phyloP scores from a whole-genome alignment of 2,888 invertebrate genomes.

The Nomada lathburiana region DNA sequence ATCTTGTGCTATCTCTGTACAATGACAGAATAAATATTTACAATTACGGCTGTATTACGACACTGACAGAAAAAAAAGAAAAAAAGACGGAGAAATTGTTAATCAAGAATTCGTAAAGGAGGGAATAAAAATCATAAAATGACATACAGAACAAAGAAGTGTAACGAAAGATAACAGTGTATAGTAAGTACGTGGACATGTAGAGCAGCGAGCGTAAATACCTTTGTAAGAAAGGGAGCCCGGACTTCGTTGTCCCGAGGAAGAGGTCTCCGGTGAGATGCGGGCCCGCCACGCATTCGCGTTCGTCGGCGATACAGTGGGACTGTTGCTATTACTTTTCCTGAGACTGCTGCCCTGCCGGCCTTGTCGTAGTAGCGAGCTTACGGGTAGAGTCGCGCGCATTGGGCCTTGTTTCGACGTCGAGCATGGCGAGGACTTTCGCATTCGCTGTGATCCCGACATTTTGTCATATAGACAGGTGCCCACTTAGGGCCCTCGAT shows the following conservation, averaged over 20 bases:
- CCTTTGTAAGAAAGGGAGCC: constrained; percentile 91
- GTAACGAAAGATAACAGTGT: constrained; percentile 46
- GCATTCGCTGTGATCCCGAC: constrained; percentile 84
- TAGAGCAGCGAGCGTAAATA: constrained; percentile 76
- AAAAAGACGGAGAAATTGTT: background rate
- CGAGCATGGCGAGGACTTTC: constrained; percentile 89
- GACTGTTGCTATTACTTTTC: constrained; percentile 88
- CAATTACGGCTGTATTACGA: background rate
- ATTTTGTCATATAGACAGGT: constrained; percentile 78
- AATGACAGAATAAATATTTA: constrained; percentile 35
- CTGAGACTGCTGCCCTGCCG: constrained; percentile 86
- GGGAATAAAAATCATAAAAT: constrained; percentile 42
- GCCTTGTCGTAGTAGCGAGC: constrained; percentile 89
- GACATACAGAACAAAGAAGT: constrained; percentile 64
- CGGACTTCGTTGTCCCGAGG: constrained; percentile 90
- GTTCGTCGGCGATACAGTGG: constrained; percentile 88
- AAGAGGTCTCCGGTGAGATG: constrained; percentile 88
- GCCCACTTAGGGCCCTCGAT: constrained; percentile 50
- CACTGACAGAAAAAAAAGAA: background rate
- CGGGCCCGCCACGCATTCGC: constrained; percentile 87
- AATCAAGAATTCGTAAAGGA: constrained; percentile 18
- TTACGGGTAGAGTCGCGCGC: constrained; percentile 91
- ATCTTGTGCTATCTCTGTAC: background rate
- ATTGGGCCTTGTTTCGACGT: constrained; percentile 88
- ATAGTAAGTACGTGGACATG: constrained; percentile 32